Evolutionary conservation across 2,113 vertebrate species (phyloP).

Genomic region (Chunga burmeisteri): DNA sequence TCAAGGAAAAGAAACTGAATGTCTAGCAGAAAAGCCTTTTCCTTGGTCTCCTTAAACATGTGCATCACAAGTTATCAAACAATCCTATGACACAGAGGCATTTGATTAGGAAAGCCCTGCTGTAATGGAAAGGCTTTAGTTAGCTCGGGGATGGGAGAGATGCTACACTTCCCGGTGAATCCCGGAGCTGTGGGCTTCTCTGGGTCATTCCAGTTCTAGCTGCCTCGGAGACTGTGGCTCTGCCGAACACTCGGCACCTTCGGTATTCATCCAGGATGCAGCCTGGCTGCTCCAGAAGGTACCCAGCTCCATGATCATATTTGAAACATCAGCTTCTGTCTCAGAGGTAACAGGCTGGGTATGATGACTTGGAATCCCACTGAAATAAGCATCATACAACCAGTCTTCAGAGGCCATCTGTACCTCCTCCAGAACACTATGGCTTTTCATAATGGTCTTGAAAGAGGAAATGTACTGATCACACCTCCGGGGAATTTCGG

Average conservation of each 20-base stretch:
- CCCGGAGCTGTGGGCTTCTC: background rate
- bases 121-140: background rate
- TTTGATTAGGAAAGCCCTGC: background rate
- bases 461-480: background rate
- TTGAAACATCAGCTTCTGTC: slow-evolving; percentile 6
- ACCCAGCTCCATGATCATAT: background rate
- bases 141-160: background rate
- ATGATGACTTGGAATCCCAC: background rate
- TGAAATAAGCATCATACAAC: background rate
- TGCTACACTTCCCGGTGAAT: background rate
- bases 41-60: background rate
- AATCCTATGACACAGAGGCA: background rate
- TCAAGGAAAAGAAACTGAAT: background rate
- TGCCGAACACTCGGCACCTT: background rate
- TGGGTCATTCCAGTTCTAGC: background rate
- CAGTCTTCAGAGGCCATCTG: slow-evolving; percentile 20
- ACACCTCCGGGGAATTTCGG: background rate
- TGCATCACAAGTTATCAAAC: background rate
- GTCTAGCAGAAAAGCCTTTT: background rate
- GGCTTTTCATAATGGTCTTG: background rate
- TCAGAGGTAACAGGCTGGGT: background rate
- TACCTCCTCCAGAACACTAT: background rate
- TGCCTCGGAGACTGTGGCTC: background rate
- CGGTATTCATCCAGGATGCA: background rate
- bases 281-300: slow-evolving; percentile 18